A percentile compares a stretch with the other conserved stretches of the same genome.
phyloP scores from a whole-genome alignment of 2,113 vertebrate genomes.

The Leiothrix lutea region DNA sequence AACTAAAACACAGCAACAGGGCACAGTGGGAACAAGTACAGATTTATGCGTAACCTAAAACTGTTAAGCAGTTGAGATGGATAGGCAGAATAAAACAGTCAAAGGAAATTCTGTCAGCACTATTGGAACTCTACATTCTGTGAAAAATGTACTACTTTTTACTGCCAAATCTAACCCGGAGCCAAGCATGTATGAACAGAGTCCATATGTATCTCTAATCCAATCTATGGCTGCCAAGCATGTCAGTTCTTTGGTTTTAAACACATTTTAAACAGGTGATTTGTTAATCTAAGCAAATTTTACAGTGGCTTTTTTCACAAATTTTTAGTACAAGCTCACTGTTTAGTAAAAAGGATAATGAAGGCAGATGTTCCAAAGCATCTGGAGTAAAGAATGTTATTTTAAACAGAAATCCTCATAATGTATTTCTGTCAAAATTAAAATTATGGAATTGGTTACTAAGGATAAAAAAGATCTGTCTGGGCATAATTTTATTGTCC shows the following conservation, averaged over 20 bases:
- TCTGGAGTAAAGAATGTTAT: neutral
- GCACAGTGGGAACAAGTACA: neutral
- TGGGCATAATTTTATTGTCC: neutral
- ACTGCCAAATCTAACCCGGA: neutral
- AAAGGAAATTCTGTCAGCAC: neutral
- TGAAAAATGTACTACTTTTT: neutral
- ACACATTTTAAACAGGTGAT: neutral
- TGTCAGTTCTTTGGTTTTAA: neutral
- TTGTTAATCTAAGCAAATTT: neutral
- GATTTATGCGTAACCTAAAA: neutral
- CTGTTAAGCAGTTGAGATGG: neutral
- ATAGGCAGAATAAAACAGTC: neutral
- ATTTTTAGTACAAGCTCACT: neutral
- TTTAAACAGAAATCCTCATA: neutral
- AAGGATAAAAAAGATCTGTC: neutral
- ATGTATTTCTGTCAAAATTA: neutral
- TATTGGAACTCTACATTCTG: neutral
- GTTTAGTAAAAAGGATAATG: neutral
- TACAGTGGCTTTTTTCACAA: neutral
- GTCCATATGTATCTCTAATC: neutral
- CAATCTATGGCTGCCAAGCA: neutral
- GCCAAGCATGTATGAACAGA: neutral
- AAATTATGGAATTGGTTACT: neutral
- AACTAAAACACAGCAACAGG: neutral
- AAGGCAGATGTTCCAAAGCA: neutral